phyloP scores from a whole-genome alignment of 2,888 invertebrate genomes.

The Andrena minutula region DNA sequence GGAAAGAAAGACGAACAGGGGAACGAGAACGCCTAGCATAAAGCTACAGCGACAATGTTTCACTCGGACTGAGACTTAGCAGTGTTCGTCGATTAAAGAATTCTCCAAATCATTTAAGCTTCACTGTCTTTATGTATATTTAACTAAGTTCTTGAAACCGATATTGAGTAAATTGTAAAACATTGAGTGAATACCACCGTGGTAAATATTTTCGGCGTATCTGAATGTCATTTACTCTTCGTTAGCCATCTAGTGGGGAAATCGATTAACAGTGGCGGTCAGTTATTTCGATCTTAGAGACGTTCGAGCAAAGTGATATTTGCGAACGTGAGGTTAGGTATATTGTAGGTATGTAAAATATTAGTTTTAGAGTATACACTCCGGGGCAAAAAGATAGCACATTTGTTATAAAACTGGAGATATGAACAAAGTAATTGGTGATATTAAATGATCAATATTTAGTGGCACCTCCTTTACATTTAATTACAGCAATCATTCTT shows the following conservation, averaged over 20 bases:
- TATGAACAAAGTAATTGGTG: no score
- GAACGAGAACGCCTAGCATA: conserved; percentile 44
- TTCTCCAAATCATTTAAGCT: conserved; percentile 11
- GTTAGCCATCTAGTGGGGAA: conserved; percentile 3
- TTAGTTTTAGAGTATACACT: no score
- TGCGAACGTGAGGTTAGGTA: not conserved
- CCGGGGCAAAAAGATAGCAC: no score
- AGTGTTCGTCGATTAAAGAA: conserved; percentile 23
- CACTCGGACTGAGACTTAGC: conserved; percentile 49
- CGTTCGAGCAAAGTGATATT: not conserved
- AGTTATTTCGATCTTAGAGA: not conserved
- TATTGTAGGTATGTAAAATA: no score
- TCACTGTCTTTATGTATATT: conserved; percentile 8
- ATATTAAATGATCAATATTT: no score
- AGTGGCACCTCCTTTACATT: no score
- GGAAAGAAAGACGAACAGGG: conserved; percentile 29
- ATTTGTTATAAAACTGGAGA: no score
- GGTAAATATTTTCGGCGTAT: no score
- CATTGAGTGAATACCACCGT: not conserved
- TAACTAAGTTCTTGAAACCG: not conserved
- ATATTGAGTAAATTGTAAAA: conserved; percentile 8
- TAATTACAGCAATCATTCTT: no score
- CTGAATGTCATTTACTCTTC: not conserved
- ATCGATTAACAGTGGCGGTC: conserved; percentile 22
- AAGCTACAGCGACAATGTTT: conserved; percentile 47